A percentile compares a stretch with the other conserved stretches of the same genome.
These are phyloP conservation scores for Drosophila bocki DNA, from an alignment of 1,140 invertebrate genomes.

Conservation along the genomic window DNA sequence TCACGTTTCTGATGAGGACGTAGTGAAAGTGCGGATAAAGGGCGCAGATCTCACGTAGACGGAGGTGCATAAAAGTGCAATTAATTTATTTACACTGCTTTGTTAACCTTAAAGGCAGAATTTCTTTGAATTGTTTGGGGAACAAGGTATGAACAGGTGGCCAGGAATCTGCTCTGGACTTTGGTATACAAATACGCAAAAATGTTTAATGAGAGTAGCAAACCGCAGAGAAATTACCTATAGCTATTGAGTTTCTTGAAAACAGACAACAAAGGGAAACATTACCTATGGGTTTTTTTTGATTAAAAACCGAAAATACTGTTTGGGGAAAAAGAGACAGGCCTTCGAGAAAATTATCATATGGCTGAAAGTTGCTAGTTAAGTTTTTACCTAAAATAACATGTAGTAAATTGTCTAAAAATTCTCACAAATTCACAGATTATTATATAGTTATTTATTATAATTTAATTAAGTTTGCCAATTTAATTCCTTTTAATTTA, in stretches of 20 bases:
- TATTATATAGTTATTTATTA: not conserved
- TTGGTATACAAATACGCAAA: not conserved
- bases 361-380: not conserved
- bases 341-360: not conserved
- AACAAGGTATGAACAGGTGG: constrained; percentile 28
- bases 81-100: constrained; percentile 30
- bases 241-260: not conserved
- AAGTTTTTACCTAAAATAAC: not conserved
- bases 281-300: not conserved
- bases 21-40: constrained; percentile 40
- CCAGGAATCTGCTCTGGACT: not conserved
- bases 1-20: constrained; percentile 34
- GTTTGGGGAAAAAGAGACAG: not conserved
- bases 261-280: not conserved
- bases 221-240: not conserved
- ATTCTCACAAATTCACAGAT: not conserved
- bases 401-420: not conserved
- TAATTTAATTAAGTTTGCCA: not conserved
- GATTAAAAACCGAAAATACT: not conserved
- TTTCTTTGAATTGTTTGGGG: constrained; percentile 9
- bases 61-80: constrained; percentile 28
- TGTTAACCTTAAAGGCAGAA: constrained; percentile 7
- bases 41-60: constrained; percentile 55
- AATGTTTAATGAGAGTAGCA: not conserved
- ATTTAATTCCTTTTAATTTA: not conserved